Evolutionary conservation across 2,113 vertebrate species (phyloP).

Genomic region (Spea multiplicata): DNA sequence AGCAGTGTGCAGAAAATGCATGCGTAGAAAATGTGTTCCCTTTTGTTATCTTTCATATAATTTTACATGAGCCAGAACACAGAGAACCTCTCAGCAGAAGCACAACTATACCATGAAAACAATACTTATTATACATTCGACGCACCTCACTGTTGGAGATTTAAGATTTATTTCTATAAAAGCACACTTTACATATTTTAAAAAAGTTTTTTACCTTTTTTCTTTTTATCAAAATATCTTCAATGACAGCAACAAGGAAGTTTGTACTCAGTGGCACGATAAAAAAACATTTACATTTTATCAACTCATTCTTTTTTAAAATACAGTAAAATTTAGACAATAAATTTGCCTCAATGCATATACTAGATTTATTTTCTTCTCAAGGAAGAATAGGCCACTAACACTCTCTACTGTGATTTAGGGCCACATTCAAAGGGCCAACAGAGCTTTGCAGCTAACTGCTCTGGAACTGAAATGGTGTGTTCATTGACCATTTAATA

Average conservation of each 20-base stretch:
- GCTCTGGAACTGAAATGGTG: background rate
- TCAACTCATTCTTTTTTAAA: background rate
- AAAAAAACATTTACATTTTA: background rate
- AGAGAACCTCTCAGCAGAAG: too few species aligned
- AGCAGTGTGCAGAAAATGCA: background rate
- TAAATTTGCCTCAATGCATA: background rate
- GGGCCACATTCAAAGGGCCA: background rate
- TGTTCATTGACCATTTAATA: background rate
- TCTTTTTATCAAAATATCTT: background rate
- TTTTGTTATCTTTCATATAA: background rate
- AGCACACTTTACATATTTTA: too few species aligned
- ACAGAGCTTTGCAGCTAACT: background rate
- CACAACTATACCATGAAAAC: too few species aligned
- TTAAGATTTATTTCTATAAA: conserved; percentile 9
- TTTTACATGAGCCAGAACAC: background rate
- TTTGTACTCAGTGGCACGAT: background rate
- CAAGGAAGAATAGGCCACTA: conserved; percentile 7
- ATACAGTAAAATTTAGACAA: background rate
- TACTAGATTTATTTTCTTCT: background rate
- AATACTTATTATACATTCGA: background rate
- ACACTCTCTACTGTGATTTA: background rate
- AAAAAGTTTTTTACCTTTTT: too few species aligned
- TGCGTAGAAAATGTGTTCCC: background rate
- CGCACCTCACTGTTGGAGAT: background rate
- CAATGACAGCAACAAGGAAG: background rate